A percentile compares a stretch with the other conserved stretches of the same genome.
These are phyloP conservation scores for Limenitis camilla DNA, from an alignment of 2,888 invertebrate species.

Conservation along the genomic window DNA sequence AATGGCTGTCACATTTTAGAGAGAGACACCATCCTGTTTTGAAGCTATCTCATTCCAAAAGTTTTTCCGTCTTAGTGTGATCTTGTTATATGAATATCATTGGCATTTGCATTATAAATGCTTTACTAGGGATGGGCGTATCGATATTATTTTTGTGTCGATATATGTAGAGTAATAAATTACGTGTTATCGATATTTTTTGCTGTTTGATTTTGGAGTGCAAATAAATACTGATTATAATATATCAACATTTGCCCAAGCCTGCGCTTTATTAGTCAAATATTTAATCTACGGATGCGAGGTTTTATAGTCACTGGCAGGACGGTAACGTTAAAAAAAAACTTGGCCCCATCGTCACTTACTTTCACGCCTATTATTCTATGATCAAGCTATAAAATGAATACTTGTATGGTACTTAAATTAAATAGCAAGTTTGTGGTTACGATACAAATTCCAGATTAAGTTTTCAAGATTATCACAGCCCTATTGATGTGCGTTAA, in stretches of 20 bases:
- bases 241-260: background rate
- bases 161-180: background rate
- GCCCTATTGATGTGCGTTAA: conserved; percentile 66
- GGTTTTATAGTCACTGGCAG: conserved; percentile 45
- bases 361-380: conserved; percentile 39
- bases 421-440: conserved; percentile 37
- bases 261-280: background rate
- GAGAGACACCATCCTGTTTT: no score
- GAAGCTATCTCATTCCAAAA: no score
- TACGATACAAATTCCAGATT: conserved; percentile 46
- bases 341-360: conserved; percentile 37
- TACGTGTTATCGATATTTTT: background rate
- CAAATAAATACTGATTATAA: background rate
- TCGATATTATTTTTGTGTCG: no score
- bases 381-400: conserved; percentile 51
- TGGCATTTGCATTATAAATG: no score
- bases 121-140: no score
- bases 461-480: conserved; percentile 55
- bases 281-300: conserved; percentile 11
- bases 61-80: no score
- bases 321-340: conserved; percentile 52
- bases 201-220: background rate
- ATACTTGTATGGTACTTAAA: conserved; percentile 65
- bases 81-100: no score
- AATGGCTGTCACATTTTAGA: no score